Conservation (phyloP, 2,113 vertebrate species). For the Silurus asotus region DNA sequence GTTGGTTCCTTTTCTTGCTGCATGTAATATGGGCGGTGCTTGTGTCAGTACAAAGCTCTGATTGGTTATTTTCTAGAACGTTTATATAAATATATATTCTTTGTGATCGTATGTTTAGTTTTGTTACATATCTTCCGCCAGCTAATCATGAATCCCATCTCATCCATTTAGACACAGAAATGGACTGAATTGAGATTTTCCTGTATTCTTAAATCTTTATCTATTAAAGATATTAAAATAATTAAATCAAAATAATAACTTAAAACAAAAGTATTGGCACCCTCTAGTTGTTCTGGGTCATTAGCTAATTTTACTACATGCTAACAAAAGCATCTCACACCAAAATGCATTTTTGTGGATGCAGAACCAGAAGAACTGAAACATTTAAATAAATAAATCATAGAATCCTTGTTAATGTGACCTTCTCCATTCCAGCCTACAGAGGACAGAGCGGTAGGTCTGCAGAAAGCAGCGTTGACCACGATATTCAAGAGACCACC, state of each 20-base stretch:
- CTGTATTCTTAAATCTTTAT: not conserved
- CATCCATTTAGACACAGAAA: not conserved
- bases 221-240: not conserved
- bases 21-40: not conserved
- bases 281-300: no score
- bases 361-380: no score
- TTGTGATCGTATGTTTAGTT: no score
- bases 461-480: conserved; percentile 62
- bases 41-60: not conserved
- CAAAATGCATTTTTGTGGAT: no score
- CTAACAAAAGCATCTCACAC: not conserved
- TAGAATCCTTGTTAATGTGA: not conserved
- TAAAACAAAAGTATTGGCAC: not conserved
- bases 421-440: conserved; percentile 71
- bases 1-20: not conserved
- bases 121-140: no score
- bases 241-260: no score
- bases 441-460: conserved; percentile 64
- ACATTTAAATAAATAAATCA: no score
- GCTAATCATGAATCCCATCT: no score
- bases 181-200: not conserved
- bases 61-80: not conserved
- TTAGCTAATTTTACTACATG: no score
- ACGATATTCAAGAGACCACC: conserved; percentile 63
- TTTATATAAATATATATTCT: not conserved